Percentiles rank a stretch among this genome's conserved stretches.
Evolutionary conservation across 1,140 invertebrate genomes (phyloP).

Genomic region (Trichonephila clavipes): DNA sequence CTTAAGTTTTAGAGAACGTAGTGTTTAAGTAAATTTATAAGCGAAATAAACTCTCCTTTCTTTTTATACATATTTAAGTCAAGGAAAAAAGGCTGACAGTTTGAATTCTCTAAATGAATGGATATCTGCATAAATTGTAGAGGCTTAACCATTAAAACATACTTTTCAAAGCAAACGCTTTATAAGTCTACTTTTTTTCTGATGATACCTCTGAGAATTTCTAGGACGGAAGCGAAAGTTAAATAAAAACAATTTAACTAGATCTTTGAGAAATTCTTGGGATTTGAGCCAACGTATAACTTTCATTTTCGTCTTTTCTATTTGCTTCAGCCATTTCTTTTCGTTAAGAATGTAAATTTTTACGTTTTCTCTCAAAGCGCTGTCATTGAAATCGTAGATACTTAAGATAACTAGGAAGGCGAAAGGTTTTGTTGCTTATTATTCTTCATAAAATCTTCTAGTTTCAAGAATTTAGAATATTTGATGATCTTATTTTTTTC

Average conservation of each 20-base stretch:
- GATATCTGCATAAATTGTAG: not conserved
- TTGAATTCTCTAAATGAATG: not conserved
- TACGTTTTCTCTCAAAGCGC: not conserved
- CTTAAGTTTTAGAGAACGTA: too few species aligned
- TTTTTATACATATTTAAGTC: too few species aligned
- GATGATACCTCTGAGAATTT: not conserved
- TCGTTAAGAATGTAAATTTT: slow-evolving; percentile 45
- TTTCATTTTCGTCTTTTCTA: slow-evolving; percentile 15
- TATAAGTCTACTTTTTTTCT: not conserved
- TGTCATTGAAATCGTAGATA: not conserved
- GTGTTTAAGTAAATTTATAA: too few species aligned
- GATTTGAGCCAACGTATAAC: slow-evolving; percentile 27
- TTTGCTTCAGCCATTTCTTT: not conserved
- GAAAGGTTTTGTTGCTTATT: not conserved
- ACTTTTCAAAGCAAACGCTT: not conserved
- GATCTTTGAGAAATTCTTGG: slow-evolving; percentile 27
- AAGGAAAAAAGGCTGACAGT: not conserved
- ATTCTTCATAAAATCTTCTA: not conserved
- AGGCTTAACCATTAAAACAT: not conserved
- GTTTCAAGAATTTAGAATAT: not conserved
- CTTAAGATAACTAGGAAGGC: not conserved
- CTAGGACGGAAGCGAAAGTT: not conserved
- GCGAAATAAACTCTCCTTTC: too few species aligned
- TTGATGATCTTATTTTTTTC: not conserved
- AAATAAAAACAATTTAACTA: slow-evolving; percentile 49